Conservation (phyloP, 1,140 invertebrate species). For the Calephelis virginiensis region DNA sequence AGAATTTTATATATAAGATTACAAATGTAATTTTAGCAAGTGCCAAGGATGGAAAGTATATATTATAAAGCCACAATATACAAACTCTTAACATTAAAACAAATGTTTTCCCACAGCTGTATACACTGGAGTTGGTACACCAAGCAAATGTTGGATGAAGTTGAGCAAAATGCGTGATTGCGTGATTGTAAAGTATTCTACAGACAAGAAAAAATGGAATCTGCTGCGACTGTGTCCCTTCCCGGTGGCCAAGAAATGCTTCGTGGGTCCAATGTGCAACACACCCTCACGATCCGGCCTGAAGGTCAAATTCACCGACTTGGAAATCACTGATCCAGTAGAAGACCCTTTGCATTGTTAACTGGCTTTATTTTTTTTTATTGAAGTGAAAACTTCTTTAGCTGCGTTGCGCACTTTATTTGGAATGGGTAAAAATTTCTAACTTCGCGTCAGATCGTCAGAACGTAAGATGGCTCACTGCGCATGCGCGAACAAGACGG, state of each 20-base stretch:
- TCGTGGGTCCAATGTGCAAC: constrained; percentile 50
- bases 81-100: too few species aligned
- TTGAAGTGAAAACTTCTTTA: too few species aligned
- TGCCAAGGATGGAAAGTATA: too few species aligned
- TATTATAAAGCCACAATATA: too few species aligned
- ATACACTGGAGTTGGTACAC: constrained; percentile 38
- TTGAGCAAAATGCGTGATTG: constrained; percentile 41
- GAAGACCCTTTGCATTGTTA: constrained; percentile 29
- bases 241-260: constrained; percentile 26
- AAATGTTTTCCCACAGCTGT: constrained; percentile 39
- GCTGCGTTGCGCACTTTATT: too few species aligned
- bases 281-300: constrained; percentile 44
- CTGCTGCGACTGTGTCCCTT: constrained; percentile 49
- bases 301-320: constrained; percentile 40
- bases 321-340: constrained; percentile 34
- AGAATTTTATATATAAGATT: too few species aligned
- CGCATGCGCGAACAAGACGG: too few species aligned
- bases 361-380: not conserved
- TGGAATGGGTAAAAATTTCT: too few species aligned
- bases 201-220: constrained; percentile 44
- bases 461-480: too few species aligned
- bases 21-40: too few species aligned
- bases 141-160: constrained; percentile 53
- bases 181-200: constrained; percentile 55
- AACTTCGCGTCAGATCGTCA: too few species aligned